Percentiles rank a stretch among this genome's conserved stretches.
Conservation (phyloP, 2,888 invertebrate genomes). For the Eristalinus aeneus region DNA sequence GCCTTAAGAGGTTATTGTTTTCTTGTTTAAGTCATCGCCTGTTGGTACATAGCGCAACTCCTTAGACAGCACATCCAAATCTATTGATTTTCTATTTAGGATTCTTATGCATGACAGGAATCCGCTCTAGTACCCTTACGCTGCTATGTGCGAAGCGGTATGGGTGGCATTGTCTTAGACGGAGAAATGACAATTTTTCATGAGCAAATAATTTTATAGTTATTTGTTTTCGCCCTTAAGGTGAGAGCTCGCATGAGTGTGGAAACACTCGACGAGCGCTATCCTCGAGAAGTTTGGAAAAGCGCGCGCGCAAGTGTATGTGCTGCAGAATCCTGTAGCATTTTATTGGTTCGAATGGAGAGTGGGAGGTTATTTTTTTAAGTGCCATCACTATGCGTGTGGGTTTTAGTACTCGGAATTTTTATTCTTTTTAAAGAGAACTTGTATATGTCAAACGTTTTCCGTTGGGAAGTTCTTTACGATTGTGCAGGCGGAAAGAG, state of each 20-base stretch:
- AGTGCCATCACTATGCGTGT: constrained; percentile 60
- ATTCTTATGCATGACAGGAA: constrained; percentile 24
- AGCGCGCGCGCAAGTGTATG: constrained; percentile 11
- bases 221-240: constrained; percentile 55
- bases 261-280: constrained; percentile 5
- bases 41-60: constrained; percentile 18
- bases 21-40: constrained; percentile 36
- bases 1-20: constrained; percentile 54
- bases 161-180: not conserved
- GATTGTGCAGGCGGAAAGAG: constrained; percentile 17
- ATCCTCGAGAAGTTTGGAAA: not conserved
- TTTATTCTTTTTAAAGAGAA: constrained; percentile 47
- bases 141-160: not conserved
- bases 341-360: constrained; percentile 34
- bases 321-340: constrained; percentile 31
- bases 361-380: constrained; percentile 11
- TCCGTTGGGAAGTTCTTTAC: constrained; percentile 34
- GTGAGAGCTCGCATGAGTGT: constrained; percentile 44
- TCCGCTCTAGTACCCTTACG: not conserved
- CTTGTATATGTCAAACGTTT: constrained; percentile 47
- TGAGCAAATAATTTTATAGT: constrained; percentile 69
- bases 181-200: constrained; percentile 62
- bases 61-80: constrained; percentile 36
- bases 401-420: constrained; percentile 62
- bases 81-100: constrained; percentile 54